Evolutionary conservation across 1,140 invertebrate species (phyloP).

Genomic region (Lepidostoma basale): DNA sequence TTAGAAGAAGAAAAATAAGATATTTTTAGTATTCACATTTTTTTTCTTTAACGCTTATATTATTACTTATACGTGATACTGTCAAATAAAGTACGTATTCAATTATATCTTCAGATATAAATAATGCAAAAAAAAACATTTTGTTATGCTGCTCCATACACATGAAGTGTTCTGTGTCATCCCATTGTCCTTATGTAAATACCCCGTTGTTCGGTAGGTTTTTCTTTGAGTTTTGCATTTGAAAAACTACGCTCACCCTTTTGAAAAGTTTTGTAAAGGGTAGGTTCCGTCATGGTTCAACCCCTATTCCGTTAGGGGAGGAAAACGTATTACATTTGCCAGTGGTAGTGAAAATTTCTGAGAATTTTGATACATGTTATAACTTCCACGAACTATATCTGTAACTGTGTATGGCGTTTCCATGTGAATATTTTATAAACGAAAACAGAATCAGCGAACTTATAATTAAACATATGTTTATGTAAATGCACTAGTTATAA

Average conservation of each 20-base stretch:
- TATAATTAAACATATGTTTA: too few species aligned
- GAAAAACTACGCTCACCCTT: conserved; percentile 41
- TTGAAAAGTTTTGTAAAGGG: conserved; percentile 38
- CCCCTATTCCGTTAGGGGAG: conserved; percentile 22
- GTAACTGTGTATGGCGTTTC: too few species aligned
- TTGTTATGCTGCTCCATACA: conserved; percentile 12
- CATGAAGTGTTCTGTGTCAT: conserved; percentile 1
- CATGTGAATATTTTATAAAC: too few species aligned
- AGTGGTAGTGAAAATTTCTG: conserved; percentile 18
- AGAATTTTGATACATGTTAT: not conserved
- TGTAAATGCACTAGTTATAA: too few species aligned
- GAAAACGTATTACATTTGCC: not conserved
- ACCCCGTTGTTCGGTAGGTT: conserved; percentile 9
- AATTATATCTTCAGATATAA: conserved; percentile 13
- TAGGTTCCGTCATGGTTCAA: conserved; percentile 36
- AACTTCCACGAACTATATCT: too few species aligned
- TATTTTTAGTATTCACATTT: too few species aligned
- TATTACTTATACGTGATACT: not conserved
- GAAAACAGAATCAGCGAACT: too few species aligned
- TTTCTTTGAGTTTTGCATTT: conserved; percentile 30
- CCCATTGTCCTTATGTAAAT: conserved; percentile 35
- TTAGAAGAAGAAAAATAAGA: too few species aligned
- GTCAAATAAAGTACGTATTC: not conserved
- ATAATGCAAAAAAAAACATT: conserved; percentile 11
- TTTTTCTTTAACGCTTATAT: too few species aligned